phyloP scores from a whole-genome alignment of 2,113 vertebrate genomes.

The Eretmochelys imbricata region DNA sequence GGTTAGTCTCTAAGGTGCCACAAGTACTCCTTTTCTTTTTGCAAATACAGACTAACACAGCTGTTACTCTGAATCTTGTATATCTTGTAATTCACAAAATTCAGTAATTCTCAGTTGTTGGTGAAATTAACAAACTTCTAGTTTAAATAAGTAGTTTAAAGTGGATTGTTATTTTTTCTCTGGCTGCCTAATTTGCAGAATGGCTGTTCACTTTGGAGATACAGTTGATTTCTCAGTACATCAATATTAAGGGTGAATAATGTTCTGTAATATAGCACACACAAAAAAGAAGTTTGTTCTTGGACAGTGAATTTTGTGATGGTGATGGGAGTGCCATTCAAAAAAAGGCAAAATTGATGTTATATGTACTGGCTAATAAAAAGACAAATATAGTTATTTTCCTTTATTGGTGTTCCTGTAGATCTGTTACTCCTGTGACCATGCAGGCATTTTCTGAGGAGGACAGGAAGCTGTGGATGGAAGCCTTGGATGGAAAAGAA shows the following conservation, averaged over 20 bases:
- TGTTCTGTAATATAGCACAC: background rate
- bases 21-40: too few relatives aligned
- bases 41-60: too few relatives aligned
- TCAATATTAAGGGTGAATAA: background rate
- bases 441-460: constrained; percentile 95
- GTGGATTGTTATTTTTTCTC: background rate
- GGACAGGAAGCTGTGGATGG: constrained; percentile 93
- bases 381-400: background rate
- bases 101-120: background rate
- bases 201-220: background rate
- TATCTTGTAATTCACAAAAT: background rate
- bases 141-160: background rate
- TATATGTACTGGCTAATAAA: background rate
- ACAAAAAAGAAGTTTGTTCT: background rate
- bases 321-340: background rate
- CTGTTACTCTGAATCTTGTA: background rate
- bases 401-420: constrained; percentile 64
- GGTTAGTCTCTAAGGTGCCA: too few relatives aligned
- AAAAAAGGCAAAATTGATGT: background rate
- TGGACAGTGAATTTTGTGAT: background rate
- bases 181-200: background rate
- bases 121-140: background rate
- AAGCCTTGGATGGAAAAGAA: constrained; percentile 96
- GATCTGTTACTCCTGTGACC: constrained; percentile 89
- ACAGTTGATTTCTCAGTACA: background rate